Percentiles rank a stretch among this genome's conserved stretches.
Conservation (phyloP, 1,140 invertebrate genomes). For the Andrena cerasifolii region DNA sequence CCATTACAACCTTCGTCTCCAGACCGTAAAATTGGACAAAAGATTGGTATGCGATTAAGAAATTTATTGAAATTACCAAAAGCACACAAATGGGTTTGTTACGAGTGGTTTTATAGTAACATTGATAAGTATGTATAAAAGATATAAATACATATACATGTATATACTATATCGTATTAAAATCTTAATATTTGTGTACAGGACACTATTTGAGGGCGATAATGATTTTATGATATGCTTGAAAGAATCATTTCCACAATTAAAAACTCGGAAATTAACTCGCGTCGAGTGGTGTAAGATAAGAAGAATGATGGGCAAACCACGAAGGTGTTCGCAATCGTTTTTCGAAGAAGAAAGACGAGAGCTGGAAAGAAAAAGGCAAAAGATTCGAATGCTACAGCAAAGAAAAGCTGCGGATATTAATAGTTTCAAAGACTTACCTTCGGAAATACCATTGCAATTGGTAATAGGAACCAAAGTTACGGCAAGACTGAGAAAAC, state of each 20-base stretch:
- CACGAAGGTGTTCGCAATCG: slow-evolving; percentile 94
- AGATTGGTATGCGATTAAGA: slow-evolving; percentile 93
- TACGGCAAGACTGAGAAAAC: slow-evolving; percentile 92
- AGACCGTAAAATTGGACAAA: slow-evolving; percentile 91
- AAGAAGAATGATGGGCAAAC: slow-evolving; percentile 97
- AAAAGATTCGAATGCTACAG: slow-evolving; percentile 96
- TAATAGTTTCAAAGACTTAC: slow-evolving; percentile 93
- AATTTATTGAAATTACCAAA: slow-evolving; percentile 99
- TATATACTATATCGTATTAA: slow-evolving; percentile 16
- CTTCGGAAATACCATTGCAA: slow-evolving; percentile 97
- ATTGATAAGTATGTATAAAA: slow-evolving; percentile 89
- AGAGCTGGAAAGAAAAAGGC: slow-evolving; percentile 94
- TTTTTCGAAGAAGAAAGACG: slow-evolving; percentile 98
- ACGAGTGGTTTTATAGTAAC: slow-evolving; percentile 99
- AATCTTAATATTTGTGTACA: slow-evolving; percentile 74
- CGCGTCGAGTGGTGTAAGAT: slow-evolving; percentile 98
- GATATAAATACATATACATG: slow-evolving; percentile 17
- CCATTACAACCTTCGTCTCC: slow-evolving; percentile 82
- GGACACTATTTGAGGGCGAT: slow-evolving; percentile 96
- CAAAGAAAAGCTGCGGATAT: slow-evolving; percentile 95
- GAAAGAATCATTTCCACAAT: slow-evolving; percentile 96
- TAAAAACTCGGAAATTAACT: slow-evolving; percentile 93
- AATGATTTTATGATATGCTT: slow-evolving; percentile 98
- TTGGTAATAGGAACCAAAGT: slow-evolving; percentile 98
- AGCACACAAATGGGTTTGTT: slow-evolving; percentile 99